Base-by-base conservation (phyloP, 2,113 vertebrate species). In the Pelecanoides urinatrix region DNA sequence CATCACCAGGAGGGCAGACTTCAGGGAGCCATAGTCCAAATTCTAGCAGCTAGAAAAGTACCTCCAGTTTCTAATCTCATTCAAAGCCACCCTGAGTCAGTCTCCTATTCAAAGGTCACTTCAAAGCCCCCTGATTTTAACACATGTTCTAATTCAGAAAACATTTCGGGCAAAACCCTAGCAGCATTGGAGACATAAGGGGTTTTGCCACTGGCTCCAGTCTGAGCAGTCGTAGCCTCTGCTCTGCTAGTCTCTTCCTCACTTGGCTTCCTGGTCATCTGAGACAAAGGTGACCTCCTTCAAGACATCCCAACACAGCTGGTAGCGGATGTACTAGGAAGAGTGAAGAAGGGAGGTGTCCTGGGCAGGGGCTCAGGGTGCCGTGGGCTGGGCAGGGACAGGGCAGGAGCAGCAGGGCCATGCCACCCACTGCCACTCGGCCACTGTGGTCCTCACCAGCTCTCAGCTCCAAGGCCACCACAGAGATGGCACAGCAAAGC, bases 311-410 rank as follows among this genome's bases (percentile, higher is more conserved):
- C 29, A 21, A 6, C 7, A 16, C 22, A 44, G n/a, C 11, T 47
- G 12, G 52, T 2, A 61, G 45, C 1, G 0, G 34, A 52, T 30
- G 9, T 15, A 32, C 13, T 38, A 22, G 29, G 20, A 74, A 66
- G 42, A 14, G 13, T 25, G 45, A 71, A 50, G 44, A 42, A 63
- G 36, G 16, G 12, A 70, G 16, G 26, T 9, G 4, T 47, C 42
- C 73, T 58, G 38, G 53, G 32, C 36, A 81, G 45, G 12, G n/a
- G 16, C 13, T 21, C 10, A 2, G 26, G 4, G 53, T 77, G 55
- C 29, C 3, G 1, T 11, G 36, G 42, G 49, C 50, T 49, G 40
- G 14, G 25, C 19, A 63, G 25, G 40, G 20, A 55, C 0, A 0
- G n/a, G 27, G 44, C n/a, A 62, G 61, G 22, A 79, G 25, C 59